A percentile compares a stretch with the other conserved stretches of the same genome.
Conservation (phyloP, 2,888 invertebrate genomes). For the Scelioninae gen. 1 region DNA sequence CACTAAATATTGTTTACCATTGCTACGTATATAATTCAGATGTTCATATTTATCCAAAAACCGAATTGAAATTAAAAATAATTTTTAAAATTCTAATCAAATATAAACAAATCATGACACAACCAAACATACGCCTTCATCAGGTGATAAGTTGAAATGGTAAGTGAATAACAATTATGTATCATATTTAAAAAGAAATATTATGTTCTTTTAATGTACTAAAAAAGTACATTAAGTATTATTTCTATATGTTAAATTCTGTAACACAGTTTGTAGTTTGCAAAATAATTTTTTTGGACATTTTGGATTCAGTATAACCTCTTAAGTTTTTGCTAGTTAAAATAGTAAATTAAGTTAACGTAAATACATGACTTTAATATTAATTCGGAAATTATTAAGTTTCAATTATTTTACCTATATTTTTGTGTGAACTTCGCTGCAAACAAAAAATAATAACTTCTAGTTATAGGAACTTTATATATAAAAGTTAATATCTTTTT, state of each 20-base stretch:
- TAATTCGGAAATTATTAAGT: no score
- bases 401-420: no score
- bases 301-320: no score
- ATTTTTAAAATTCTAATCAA: not conserved
- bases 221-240: not conserved
- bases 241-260: not conserved
- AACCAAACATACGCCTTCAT: constrained; percentile 1
- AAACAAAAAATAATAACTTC: no score
- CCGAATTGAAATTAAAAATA: not conserved
- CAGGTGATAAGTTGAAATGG: constrained; percentile 1
- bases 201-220: not conserved
- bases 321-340: no score
- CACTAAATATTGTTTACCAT: constrained; percentile 52
- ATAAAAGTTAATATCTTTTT: no score
- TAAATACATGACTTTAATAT: no score
- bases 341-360: no score
- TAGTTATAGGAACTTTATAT: no score
- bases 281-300: no score
- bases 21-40: constrained; percentile 20
- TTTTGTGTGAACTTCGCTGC: no score
- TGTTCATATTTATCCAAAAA: constrained; percentile 19
- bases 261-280: no score
- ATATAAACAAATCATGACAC: not conserved
- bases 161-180: not conserved
- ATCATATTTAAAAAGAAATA: not conserved